Base-by-base conservation (phyloP, 2,113 vertebrate genomes). In the Channa argus region DNA sequence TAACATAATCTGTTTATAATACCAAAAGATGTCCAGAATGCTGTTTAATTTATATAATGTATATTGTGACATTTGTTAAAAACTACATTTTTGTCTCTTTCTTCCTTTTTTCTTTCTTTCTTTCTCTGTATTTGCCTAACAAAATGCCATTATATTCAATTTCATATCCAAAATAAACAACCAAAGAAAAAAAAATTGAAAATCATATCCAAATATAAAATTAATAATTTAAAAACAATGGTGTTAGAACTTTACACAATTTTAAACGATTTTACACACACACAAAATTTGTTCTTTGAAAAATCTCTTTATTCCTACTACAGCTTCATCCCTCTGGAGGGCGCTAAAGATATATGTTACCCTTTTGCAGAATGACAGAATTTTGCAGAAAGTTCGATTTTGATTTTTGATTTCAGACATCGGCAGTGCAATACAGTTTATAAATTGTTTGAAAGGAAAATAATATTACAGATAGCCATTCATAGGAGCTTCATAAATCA, bases 251-350 rank as follows among this genome's bases (percentile, higher is more conserved):
- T 41, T 41, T 41, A 41, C 1, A 41, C 1, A 7, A 41, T 41
- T 41, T 5, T 41, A 41, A 4, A 41, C 6, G 39, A 24, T 24
- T 24, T 24, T 24, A 24, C 24, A 24, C 24, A 24, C 24, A 24
- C 24, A 24, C 24, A 24, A 24, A 24, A 24, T 24, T 24, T 24
- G 47, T 11, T 60, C 10, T 55, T 56, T 39, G 9, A 63, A 45
- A 37, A n/a, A 15, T 33, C 8, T 0, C 6, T 6, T 41, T 7
- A 41, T 5, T 62, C 55, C 3, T 50, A 50, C 33, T 49, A n/a
- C 12, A 6, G 1, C 5, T 38, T 77, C 14, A 6, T 11, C 5
- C 86, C 91, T 77, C 78, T 58, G 70, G 88, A 56, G 68, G 90
- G 83, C 76, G 76, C 67, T 70, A 73, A 45, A 82, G 79, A 24